Evolutionary conservation across 2,113 vertebrate species (phyloP).

Genomic region (Bothrops jararaca): DNA sequence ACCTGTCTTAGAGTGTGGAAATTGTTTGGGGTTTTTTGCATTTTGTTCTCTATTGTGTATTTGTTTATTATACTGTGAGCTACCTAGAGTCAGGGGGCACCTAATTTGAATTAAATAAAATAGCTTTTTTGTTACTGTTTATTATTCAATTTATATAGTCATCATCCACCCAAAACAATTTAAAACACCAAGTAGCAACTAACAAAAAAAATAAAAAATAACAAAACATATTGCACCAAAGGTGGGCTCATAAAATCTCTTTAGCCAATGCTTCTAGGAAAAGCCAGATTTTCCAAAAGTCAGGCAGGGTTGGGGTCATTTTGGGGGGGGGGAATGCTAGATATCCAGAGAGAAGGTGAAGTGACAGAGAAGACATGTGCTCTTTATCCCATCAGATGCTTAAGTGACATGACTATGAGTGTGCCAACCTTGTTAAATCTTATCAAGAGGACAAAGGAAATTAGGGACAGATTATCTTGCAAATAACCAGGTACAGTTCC

Average conservation of each 20-base stretch:
- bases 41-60: background rate
- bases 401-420: background rate
- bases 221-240: background rate
- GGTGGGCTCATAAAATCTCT: background rate
- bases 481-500: background rate
- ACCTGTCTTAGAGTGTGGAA: background rate
- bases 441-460: background rate
- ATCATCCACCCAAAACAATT: background rate
- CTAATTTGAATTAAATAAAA: background rate
- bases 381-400: background rate
- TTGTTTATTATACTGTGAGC: background rate
- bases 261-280: background rate
- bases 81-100: background rate
- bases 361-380: background rate
- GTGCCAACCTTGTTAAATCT: background rate
- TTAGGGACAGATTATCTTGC: background rate
- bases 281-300: background rate
- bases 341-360: background rate
- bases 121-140: background rate
- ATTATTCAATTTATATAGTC: background rate
- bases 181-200: background rate
- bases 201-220: background rate
- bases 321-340: background rate
- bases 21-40: background rate
- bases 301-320: background rate